Evolutionary conservation across 2,888 invertebrate genomes (phyloP).

Genomic region (Hypselothyrea guttata): DNA sequence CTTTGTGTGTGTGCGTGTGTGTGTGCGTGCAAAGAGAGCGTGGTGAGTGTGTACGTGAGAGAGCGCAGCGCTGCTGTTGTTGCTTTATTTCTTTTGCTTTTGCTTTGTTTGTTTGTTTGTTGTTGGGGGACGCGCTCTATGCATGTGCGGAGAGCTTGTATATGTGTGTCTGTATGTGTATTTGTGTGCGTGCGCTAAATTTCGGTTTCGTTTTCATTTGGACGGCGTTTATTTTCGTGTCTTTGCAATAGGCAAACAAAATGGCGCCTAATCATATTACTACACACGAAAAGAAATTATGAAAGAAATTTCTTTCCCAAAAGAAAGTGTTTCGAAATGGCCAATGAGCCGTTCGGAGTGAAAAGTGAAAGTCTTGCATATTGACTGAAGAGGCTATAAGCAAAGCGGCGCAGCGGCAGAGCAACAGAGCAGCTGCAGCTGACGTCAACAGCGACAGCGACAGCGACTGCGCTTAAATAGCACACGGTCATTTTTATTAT

Average conservation of each 20-base stretch:
- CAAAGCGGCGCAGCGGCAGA: neutral
- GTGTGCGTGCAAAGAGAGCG: slow-evolving; percentile 10
- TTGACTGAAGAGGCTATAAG: slow-evolving; percentile 3
- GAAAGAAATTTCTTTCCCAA: slow-evolving; percentile 73
- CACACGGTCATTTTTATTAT: slow-evolving; percentile 81
- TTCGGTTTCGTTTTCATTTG: slow-evolving; percentile 81
- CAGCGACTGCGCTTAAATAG: slow-evolving; percentile 69
- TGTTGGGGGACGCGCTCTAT: slow-evolving; percentile 32
- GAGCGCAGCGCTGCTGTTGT: slow-evolving; percentile 33
- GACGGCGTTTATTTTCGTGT: slow-evolving; percentile 68
- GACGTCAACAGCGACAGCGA: slow-evolving; percentile 9
- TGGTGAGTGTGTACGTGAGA: slow-evolving; percentile 5
- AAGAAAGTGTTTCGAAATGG: slow-evolving; percentile 75
- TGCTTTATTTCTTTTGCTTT: slow-evolving; percentile 31
- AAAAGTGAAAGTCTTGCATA: slow-evolving; percentile 66
- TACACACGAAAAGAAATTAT: slow-evolving; percentile 69
- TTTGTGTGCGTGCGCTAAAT: slow-evolving; percentile 65
- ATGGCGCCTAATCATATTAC: slow-evolving; percentile 72
- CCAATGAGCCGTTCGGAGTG: neutral
- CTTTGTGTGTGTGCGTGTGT: slow-evolving; percentile 24
- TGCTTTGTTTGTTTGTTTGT: slow-evolving; percentile 3
- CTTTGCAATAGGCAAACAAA: slow-evolving; percentile 73
- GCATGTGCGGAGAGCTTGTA: slow-evolving; percentile 24
- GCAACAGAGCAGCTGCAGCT: slow-evolving; percentile 25
- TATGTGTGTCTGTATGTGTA: slow-evolving; percentile 16